Percentiles rank a stretch among this genome's conserved stretches.
phyloP scores from a whole-genome alignment of 2,797 vertebrate species.

The Carcharodon carcharias region DNA sequence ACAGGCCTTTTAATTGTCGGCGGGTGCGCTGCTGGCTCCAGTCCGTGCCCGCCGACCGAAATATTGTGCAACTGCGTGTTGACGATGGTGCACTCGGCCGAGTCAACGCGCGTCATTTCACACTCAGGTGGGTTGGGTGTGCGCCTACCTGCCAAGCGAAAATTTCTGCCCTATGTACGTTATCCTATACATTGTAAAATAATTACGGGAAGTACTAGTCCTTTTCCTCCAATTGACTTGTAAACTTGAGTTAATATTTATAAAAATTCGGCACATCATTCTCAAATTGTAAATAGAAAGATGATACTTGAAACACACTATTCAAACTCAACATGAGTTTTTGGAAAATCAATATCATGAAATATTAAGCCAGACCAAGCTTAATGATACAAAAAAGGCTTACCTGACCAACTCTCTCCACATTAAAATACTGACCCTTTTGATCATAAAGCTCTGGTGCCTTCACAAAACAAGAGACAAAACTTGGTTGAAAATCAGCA shows the following conservation, averaged over 20 bases:
- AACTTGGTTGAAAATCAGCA: not conserved
- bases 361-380: not conserved
- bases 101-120: too few relatives aligned
- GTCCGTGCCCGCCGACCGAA: too few relatives aligned
- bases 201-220: not conserved
- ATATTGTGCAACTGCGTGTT: too few relatives aligned
- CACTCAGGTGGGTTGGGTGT: too few relatives aligned
- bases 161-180: too few relatives aligned
- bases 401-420: constrained; percentile 95
- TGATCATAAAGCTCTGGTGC: constrained; percentile 91
- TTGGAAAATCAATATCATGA: not conserved
- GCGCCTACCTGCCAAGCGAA: too few relatives aligned
- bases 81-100: too few relatives aligned
- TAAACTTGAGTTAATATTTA: constrained; percentile 1
- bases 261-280: not conserved
- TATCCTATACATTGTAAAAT: not conserved
- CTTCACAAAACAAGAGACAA: constrained; percentile 55
- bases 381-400: constrained; percentile 39
- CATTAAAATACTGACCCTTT: constrained; percentile 97
- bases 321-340: not conserved
- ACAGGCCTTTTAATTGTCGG: too few relatives aligned
- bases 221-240: not conserved
- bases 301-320: not conserved
- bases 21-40: too few relatives aligned
- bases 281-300: not conserved